phyloP scores from a whole-genome alignment of 2,113 vertebrate species.

The Hippopotamus amphibius region DNA sequence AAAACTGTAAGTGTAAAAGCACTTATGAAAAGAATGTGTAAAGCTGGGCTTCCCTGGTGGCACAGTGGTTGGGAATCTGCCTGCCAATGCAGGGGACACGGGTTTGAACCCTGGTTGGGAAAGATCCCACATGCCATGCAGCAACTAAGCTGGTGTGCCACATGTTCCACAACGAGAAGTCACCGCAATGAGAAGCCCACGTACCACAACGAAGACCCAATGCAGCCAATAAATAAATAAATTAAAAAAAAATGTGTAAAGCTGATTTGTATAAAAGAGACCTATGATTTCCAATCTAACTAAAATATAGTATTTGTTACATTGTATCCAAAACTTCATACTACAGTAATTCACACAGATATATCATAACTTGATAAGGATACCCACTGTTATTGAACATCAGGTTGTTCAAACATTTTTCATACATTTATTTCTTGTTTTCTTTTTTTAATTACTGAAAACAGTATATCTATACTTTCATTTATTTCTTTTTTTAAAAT shows the following conservation, averaged over 20 bases:
- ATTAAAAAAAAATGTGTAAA: background rate
- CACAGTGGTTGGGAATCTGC: no score
- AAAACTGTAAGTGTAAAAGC: slow-evolving; percentile 31
- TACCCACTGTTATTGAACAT: background rate
- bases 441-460: slow-evolving; percentile 19
- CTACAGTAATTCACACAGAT: background rate
- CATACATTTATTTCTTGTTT: background rate
- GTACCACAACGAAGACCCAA: no score
- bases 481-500: background rate
- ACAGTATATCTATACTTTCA: background rate
- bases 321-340: background rate
- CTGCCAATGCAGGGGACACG: no score
- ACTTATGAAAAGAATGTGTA: background rate
- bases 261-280: background rate
- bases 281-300: background rate
- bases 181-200: no score
- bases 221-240: no score
- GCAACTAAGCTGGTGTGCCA: no score
- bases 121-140: no score
- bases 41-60: no score
- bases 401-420: slow-evolving; percentile 10
- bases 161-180: no score
- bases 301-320: background rate
- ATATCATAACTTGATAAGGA: background rate
- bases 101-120: no score